phyloP scores from a whole-genome alignment of 2,797 vertebrate genomes.

The Prionace glauca region DNA sequence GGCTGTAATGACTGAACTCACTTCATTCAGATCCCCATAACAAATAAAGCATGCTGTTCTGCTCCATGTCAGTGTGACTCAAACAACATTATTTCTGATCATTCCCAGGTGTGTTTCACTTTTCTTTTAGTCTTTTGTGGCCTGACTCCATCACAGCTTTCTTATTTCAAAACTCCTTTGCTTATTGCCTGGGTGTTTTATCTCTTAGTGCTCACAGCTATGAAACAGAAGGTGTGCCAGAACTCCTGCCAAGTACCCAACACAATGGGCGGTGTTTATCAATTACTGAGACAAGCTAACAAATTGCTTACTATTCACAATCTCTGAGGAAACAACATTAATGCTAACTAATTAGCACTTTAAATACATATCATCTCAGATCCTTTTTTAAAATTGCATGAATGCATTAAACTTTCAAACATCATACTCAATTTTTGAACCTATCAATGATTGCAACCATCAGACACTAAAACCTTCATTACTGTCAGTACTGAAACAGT shows the following conservation, averaged over 20 bases:
- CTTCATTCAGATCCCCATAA: background rate
- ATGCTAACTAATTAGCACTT: background rate
- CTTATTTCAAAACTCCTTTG: background rate
- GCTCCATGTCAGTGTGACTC: background rate
- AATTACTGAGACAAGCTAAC: background rate
- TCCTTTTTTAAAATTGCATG: background rate
- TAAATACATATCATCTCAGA: background rate
- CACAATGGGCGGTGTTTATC: background rate
- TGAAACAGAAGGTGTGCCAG: background rate
- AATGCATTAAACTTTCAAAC: background rate
- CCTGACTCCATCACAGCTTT: background rate
- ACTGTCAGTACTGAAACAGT: background rate
- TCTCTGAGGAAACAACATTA: background rate
- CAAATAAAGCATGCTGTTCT: background rate
- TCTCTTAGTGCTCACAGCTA: background rate
- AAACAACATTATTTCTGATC: background rate
- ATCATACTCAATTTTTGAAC: background rate
- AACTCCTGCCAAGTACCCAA: background rate
- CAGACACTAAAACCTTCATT: slow-evolving; percentile 19
- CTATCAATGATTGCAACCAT: background rate
- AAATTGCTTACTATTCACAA: background rate
- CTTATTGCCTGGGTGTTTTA: background rate
- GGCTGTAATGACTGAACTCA: background rate
- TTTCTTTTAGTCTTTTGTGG: background rate
- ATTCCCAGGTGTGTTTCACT: too few species aligned